Evolutionary conservation across 2,888 invertebrate genomes (phyloP).

Genomic region (Pasiphila rectangulata): DNA sequence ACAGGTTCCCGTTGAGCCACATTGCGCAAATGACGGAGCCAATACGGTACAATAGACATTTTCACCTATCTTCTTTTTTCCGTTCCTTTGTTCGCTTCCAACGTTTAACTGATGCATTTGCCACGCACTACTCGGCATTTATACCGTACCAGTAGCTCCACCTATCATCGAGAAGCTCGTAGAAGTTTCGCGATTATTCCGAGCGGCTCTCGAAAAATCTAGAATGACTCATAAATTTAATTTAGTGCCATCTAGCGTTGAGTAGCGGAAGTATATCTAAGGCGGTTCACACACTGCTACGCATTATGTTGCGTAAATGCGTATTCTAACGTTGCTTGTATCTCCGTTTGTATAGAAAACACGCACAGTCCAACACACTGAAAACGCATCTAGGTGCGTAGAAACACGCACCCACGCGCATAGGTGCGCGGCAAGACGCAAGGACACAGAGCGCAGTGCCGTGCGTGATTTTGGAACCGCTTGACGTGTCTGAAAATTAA

Average conservation of each 20-base stretch:
- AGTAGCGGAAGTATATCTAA: constrained; percentile 25
- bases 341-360: too few relatives aligned
- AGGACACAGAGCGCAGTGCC: too few relatives aligned
- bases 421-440: too few relatives aligned
- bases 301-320: too few relatives aligned
- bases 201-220: constrained; percentile 20
- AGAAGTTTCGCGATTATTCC: constrained; percentile 52
- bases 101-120: constrained; percentile 32
- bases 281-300: too few relatives aligned
- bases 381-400: too few relatives aligned
- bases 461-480: too few relatives aligned
- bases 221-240: not conserved
- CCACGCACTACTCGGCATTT: constrained; percentile 41
- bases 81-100: constrained; percentile 11
- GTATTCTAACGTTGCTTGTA: too few relatives aligned
- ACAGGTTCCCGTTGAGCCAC: constrained; percentile 60
- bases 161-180: constrained; percentile 52
- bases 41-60: constrained; percentile 72
- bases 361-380: too few relatives aligned
- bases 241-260: constrained; percentile 46
- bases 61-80: constrained; percentile 6
- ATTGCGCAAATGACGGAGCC: constrained; percentile 69
- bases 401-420: too few relatives aligned
- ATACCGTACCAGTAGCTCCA: constrained; percentile 50
- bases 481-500: too few relatives aligned